Conservation (phyloP, 2,888 invertebrate genomes). For the Aleiodes testaceus region DNA sequence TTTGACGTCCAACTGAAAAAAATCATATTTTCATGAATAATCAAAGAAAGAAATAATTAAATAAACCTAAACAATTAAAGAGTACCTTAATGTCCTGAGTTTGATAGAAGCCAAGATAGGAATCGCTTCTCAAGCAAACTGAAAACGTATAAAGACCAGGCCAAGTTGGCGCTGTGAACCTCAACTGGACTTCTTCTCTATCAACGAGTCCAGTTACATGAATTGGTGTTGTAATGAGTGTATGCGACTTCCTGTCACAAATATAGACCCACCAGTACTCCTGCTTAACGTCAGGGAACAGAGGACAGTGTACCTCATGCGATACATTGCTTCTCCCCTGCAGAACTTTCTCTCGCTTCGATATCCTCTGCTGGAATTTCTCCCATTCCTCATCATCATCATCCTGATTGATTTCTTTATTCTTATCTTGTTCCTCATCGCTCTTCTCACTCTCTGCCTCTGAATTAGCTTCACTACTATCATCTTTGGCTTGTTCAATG, state of each 20-base stretch:
- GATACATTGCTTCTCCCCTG: conserved; percentile 96
- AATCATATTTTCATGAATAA: conserved; percentile 15
- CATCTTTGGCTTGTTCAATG: conserved; percentile 63
- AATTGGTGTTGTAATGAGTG: conserved; percentile 93
- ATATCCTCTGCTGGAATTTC: conserved; percentile 89
- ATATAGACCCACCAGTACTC: conserved; percentile 99
- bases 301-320: conserved; percentile 97
- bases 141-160: conserved; percentile 94
- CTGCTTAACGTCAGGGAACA: conserved; percentile 95
- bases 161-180: conserved; percentile 96
- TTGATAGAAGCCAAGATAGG: conserved; percentile 97
- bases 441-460: conserved; percentile 75
- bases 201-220: conserved; percentile 94
- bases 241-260: conserved; percentile 94
- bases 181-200: conserved; percentile 91
- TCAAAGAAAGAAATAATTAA: conserved; percentile 5
- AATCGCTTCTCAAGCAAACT: conserved; percentile 92
- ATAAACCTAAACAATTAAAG: conserved; percentile 10
- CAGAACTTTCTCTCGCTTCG: conserved; percentile 88
- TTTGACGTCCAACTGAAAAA: conserved; percentile 89
- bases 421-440: conserved; percentile 73
- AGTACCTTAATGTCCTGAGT: conserved; percentile 90
- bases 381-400: conserved; percentile 93
- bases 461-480: conserved; percentile 63
- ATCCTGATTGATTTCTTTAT: conserved; percentile 64